Conservation (phyloP, 1,140 invertebrate species). For the Scylla paramamosain region DNA sequence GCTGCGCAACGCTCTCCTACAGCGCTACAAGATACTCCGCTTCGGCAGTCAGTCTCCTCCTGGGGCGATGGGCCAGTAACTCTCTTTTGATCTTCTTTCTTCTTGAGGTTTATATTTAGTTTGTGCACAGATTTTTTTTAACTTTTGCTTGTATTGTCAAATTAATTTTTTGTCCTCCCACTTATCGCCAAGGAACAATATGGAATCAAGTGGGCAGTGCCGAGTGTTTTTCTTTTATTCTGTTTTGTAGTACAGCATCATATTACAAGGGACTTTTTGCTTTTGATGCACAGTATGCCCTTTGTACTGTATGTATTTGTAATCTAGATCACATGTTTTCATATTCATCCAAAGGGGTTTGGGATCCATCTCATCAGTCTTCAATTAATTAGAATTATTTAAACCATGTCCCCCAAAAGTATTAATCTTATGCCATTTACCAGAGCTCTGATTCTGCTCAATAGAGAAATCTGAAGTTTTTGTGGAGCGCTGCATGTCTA, state of each 20-base stretch:
- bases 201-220: background rate
- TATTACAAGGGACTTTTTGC: background rate
- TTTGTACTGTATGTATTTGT: background rate
- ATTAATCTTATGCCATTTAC: background rate
- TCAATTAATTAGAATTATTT: too few species aligned
- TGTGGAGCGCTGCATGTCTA: background rate
- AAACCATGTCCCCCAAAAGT: background rate
- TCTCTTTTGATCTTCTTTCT: background rate
- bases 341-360: too few species aligned
- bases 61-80: background rate
- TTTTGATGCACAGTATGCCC: background rate
- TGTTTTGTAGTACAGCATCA: background rate
- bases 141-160: background rate
- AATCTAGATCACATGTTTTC: too few species aligned
- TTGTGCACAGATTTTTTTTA: background rate
- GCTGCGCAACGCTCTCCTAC: constrained; percentile 84
- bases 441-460: background rate
- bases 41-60: constrained; percentile 77
- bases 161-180: constrained; percentile 31
- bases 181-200: background rate
- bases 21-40: constrained; percentile 83
- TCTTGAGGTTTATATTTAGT: background rate
- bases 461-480: background rate
- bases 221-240: background rate
- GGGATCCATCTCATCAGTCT: too few species aligned